These are phyloP conservation scores for Choloepus didactylus DNA, from an alignment of 2,797 vertebrate genomes.

Conservation along the genomic window DNA sequence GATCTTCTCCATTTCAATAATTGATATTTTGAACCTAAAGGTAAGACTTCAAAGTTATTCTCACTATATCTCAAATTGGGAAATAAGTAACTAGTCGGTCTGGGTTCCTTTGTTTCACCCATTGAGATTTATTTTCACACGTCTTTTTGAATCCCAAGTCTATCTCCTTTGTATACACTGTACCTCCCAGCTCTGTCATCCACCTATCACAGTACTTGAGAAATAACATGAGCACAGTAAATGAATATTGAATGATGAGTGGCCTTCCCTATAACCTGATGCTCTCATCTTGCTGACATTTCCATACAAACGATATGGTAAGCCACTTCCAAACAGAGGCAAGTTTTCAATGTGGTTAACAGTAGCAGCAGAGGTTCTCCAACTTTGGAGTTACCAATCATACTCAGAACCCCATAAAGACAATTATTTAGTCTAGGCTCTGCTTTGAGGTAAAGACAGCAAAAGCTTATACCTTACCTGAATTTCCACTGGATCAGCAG, in stretches of 20 bases:
- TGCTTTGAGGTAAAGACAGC: neutral
- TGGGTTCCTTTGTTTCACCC: neutral
- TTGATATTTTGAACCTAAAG: conserved; percentile 51
- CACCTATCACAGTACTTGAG: neutral
- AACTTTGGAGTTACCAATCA: conserved; percentile 31
- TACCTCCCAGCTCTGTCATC: neutral
- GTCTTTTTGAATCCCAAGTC: conserved; percentile 33
- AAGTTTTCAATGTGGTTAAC: neutral
- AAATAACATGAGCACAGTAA: neutral
- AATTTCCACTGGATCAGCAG: neutral
- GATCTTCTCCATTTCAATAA: conserved; percentile 49
- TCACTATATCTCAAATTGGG: conserved; percentile 17
- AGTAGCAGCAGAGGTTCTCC: neutral
- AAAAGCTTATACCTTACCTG: neutral
- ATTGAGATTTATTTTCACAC: neutral
- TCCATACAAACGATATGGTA: neutral
- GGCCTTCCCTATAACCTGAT: neutral
- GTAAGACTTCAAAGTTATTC: conserved; percentile 33
- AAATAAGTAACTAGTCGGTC: conserved; percentile 49
- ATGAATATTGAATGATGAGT: neutral
- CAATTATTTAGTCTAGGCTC: neutral
- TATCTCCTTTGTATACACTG: neutral
- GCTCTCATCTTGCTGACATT: neutral
- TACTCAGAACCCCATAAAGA: conserved; percentile 2
- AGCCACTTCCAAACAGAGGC: neutral